phyloP scores from a whole-genome alignment of 1,140 invertebrate genomes.

The Psix sp. region DNA sequence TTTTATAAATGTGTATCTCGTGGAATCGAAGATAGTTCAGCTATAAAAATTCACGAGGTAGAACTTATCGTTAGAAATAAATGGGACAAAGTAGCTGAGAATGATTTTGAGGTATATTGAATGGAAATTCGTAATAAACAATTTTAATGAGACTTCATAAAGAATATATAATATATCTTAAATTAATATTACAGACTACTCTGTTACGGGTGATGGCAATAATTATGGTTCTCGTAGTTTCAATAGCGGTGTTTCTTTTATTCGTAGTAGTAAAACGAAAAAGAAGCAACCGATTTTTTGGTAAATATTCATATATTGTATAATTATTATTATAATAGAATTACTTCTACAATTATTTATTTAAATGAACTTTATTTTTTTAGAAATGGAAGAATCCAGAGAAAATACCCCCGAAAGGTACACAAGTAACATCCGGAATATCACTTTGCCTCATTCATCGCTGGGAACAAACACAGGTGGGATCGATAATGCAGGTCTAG shows the following conservation, averaged over 20 bases:
- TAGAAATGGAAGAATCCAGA: slow-evolving; percentile 73
- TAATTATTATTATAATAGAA: not conserved
- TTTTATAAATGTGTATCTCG: slow-evolving; percentile 82
- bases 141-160: no score
- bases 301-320: slow-evolving; percentile 54
- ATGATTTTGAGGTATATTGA: slow-evolving; percentile 74
- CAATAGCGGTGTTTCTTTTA: slow-evolving; percentile 66
- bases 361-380: slow-evolving; percentile 5
- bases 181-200: slow-evolving; percentile 71
- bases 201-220: slow-evolving; percentile 67
- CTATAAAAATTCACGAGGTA: slow-evolving; percentile 78
- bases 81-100: slow-evolving; percentile 71
- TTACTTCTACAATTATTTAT: not conserved
- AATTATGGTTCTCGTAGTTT: slow-evolving; percentile 68
- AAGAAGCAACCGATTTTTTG: slow-evolving; percentile 67
- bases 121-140: no score
- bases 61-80: slow-evolving; percentile 80
- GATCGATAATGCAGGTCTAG: slow-evolving; percentile 71
- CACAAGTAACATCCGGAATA: slow-evolving; percentile 50
- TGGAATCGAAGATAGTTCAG: slow-evolving; percentile 75
- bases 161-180: no score
- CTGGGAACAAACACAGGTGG: slow-evolving; percentile 19
- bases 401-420: slow-evolving; percentile 70
- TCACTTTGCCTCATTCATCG: slow-evolving; percentile 37
- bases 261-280: slow-evolving; percentile 64